Evolutionary conservation across 2,797 vertebrate genomes (phyloP), one percentile per base, ranked within the genome.

Genomic region (Channa striata): DNA sequence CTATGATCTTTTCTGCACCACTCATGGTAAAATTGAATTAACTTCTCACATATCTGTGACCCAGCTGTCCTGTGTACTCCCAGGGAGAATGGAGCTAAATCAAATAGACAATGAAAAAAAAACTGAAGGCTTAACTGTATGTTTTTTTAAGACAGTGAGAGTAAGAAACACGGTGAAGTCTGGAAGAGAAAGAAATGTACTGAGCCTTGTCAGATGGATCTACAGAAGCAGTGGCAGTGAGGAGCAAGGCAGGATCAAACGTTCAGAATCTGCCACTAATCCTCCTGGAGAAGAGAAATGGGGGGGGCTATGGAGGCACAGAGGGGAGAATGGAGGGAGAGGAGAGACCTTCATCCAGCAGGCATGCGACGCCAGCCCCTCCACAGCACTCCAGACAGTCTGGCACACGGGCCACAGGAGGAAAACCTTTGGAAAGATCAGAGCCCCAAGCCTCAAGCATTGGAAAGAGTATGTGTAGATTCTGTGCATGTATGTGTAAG

Each of bases 201-300:
- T 83, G 64, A 80, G 81, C 23, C 80, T 90, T 90, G 87, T 92
- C 81, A 75, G 83, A 56, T 8, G 47, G 86, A 85, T 87, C 81
- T 21, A 44, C 36, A 37, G 8, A 5, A 12, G 36, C 8, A 82
- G 77, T 42, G 36, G 60, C 8, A 2, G 63, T 59, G 25, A 68
- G 86, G 84, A 72, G 76, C 73, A 70, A 81, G 84, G 70, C 34
- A 52, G 81, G 91, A 94, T 93, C 91, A 93, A 93, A 90, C 72
- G 68, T 87, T 84, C 78, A 65, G 84, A 74, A 80, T 77, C 72
- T 90, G 58, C 77, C 25, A 14, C 74, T 91, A 92, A 91, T 91
- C 89, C 80, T 78, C 71, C 72, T 75, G 13, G 6, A 78, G 77
- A 78, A 66, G 39, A 68, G 68, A 5, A n/a, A n/a, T n/a, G 12